These are phyloP conservation scores for Dyspetes luteomarginatus DNA, from an alignment of 2,888 invertebrate species.

Conservation along the genomic window DNA sequence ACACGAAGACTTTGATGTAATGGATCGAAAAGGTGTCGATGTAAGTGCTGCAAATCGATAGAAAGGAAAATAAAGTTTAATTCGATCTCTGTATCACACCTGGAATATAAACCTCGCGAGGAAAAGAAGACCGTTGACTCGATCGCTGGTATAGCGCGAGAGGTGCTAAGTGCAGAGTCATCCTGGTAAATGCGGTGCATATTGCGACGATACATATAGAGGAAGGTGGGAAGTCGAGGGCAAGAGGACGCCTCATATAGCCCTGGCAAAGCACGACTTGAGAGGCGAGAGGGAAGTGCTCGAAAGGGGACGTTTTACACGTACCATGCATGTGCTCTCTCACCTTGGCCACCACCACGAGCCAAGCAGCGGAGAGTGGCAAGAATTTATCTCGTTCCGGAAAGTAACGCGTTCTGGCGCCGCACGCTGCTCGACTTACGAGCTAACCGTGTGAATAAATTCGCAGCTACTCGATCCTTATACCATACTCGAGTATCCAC, in stretches of 20 bases:
- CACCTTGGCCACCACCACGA: background rate
- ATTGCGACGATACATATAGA: background rate
- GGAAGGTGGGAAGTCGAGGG: background rate
- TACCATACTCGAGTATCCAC: background rate
- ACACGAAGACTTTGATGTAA: too few relatives aligned
- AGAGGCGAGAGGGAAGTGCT: conserved; percentile 37
- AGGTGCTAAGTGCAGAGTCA: conserved; percentile 38
- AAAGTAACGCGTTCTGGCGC: conserved; percentile 51
- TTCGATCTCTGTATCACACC: background rate
- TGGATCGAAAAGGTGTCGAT: too few relatives aligned
- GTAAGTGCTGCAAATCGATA: background rate
- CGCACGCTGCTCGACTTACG: conserved; percentile 48
- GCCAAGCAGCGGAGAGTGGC: conserved; percentile 30
- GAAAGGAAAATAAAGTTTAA: background rate
- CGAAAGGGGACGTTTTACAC: conserved; percentile 37
- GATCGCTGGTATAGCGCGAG: conserved; percentile 6
- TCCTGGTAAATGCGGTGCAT: background rate
- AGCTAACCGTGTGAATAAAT: conserved; percentile 54
- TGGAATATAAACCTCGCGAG: background rate
- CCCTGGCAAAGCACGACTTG: too few relatives aligned
- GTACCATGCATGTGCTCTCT: background rate
- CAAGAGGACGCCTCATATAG: too few relatives aligned
- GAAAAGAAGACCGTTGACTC: background rate
- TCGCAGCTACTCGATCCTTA: conserved; percentile 32
- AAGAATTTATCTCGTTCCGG: conserved; percentile 55